phyloP scores from a whole-genome alignment of 2,888 invertebrate genomes.

The Hemithea aestivaria region DNA sequence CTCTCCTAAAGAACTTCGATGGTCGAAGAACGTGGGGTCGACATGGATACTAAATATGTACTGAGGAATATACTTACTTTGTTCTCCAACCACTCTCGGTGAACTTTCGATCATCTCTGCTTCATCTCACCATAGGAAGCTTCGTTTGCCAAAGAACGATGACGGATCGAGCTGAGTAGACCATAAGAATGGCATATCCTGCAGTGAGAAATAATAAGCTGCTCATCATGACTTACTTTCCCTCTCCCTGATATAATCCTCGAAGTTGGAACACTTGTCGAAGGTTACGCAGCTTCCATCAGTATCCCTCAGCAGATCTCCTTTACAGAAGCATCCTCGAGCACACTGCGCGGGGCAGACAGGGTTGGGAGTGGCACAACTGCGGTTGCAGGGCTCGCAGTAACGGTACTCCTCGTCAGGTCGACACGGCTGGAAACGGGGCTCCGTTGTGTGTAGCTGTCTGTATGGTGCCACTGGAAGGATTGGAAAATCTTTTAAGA shows the following conservation, averaged over 20 bases:
- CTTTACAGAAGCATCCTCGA: slow-evolving; percentile 58
- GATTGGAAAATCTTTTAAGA: neutral
- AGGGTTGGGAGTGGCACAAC: slow-evolving; percentile 54
- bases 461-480: slow-evolving; percentile 32
- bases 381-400: slow-evolving; percentile 53
- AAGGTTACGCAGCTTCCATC: slow-evolving; percentile 45
- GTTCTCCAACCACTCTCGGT: too few species aligned
- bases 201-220: too few species aligned
- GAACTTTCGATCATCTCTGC: too few species aligned
- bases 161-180: too few species aligned
- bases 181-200: too few species aligned
- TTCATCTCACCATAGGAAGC: too few species aligned
- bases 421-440: slow-evolving; percentile 41
- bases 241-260: slow-evolving; percentile 17
- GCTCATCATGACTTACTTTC: slow-evolving; percentile 18
- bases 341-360: slow-evolving; percentile 57
- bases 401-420: slow-evolving; percentile 53
- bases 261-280: slow-evolving; percentile 38
- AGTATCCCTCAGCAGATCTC: slow-evolving; percentile 39
- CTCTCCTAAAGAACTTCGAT: too few species aligned
- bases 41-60: too few species aligned
- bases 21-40: too few species aligned
- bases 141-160: too few species aligned
- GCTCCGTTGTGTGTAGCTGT: slow-evolving; percentile 46
- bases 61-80: too few species aligned